A percentile compares a stretch with the other conserved stretches of the same genome.
These are phyloP conservation scores for Hesperia comma DNA, from an alignment of 2,888 invertebrate genomes.

Conservation along the genomic window DNA sequence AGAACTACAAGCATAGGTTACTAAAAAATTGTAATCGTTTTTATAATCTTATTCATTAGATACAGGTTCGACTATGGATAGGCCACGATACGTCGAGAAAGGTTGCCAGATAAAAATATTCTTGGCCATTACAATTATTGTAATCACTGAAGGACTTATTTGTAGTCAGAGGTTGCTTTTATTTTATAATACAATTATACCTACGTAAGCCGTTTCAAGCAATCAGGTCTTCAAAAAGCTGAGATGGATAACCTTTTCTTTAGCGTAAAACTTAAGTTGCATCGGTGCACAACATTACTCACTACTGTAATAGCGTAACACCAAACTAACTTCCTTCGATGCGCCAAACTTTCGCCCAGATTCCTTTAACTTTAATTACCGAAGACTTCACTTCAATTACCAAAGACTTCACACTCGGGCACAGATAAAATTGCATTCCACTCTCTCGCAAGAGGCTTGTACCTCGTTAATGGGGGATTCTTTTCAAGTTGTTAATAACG, in stretches of 20 bases:
- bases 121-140: no score
- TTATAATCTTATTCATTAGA: no score
- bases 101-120: no score
- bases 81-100: no score
- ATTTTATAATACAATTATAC: no score
- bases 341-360: conserved; percentile 42
- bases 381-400: conserved; percentile 50
- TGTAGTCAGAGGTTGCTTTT: no score
- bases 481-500: conserved; percentile 31
- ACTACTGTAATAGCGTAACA: conserved; percentile 36
- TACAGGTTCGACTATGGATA: no score
- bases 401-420: conserved; percentile 45
- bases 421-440: conserved; percentile 54
- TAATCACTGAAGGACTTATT: no score
- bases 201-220: no score
- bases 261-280: conserved; percentile 26
- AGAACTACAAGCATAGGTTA: no score
- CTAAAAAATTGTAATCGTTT: no score
- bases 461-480: conserved; percentile 33
- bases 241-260: conserved; percentile 17
- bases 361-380: conserved; percentile 51
- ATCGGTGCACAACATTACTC: conserved; percentile 43
- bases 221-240: not conserved
- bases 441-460: conserved; percentile 32
- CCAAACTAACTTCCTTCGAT: conserved; percentile 40